These are phyloP conservation scores for Monopis laevigella DNA, from an alignment of 2,888 invertebrate genomes.

Conservation along the genomic window DNA sequence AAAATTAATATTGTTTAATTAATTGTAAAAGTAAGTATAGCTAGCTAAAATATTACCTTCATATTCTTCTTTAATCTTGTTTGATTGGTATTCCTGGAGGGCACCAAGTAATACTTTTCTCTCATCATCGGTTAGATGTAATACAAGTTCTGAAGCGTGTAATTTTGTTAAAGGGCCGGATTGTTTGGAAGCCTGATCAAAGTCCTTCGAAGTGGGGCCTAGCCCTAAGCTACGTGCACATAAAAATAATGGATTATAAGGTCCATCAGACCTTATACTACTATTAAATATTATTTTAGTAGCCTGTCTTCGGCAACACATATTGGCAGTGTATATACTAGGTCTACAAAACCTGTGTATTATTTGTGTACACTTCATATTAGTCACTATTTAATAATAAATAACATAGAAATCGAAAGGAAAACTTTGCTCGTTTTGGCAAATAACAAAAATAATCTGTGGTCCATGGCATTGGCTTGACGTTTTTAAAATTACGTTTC, in stretches of 20 bases:
- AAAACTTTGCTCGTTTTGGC: too few species aligned
- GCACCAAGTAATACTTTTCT: conserved; percentile 73
- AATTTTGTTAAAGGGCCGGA: conserved; percentile 68
- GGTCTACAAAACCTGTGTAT: conserved; percentile 29
- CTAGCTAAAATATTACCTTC: conserved; percentile 75
- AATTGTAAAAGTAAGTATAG: conserved; percentile 12
- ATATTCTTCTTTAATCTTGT: conserved; percentile 77
- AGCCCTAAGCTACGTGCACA: conserved; percentile 31
- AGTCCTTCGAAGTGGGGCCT: conserved; percentile 55
- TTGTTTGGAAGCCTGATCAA: conserved; percentile 35
- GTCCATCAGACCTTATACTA: neutral
- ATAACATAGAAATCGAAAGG: conserved; percentile 5
- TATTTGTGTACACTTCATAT: conserved; percentile 41
- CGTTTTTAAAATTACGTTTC: conserved; percentile 5
- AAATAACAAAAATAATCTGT: conserved; percentile 3
- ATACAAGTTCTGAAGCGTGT: conserved; percentile 78
- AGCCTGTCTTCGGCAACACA: conserved; percentile 25
- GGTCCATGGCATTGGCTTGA: neutral
- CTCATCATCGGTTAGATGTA: conserved; percentile 78
- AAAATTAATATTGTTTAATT: too few species aligned
- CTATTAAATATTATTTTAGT: neutral
- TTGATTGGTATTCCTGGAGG: conserved; percentile 78
- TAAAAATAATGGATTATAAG: neutral
- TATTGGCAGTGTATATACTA: conserved; percentile 25
- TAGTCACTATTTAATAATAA: conserved; percentile 19